Evolutionary conservation across 2,113 vertebrate species (phyloP).

Genomic region (Ceratotherium simum): DNA sequence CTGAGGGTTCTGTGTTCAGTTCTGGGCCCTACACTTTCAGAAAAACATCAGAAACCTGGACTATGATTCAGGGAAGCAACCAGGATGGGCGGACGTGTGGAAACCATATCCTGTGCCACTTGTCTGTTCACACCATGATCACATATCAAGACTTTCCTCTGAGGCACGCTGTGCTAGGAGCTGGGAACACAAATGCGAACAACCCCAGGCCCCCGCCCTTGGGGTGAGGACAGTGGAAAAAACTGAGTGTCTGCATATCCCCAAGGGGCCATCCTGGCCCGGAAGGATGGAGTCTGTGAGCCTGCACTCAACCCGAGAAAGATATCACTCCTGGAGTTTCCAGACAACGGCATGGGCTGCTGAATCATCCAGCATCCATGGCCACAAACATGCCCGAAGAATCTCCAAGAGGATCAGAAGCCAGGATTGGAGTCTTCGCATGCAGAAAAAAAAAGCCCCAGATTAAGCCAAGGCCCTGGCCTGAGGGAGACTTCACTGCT

Average conservation of each 20-base stretch:
- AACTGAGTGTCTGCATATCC: background rate
- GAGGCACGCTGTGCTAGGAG: background rate
- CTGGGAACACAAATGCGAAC: background rate
- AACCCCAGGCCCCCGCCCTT: background rate
- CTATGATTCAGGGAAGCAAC: background rate
- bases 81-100: background rate
- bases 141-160: background rate
- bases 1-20: background rate
- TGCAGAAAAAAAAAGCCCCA: background rate
- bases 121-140: background rate
- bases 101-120: accelerated
- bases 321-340: background rate
- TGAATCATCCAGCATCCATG: background rate
- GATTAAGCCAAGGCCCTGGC: background rate
- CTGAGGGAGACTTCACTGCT: background rate
- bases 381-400: background rate
- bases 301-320: background rate
- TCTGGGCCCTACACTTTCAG: background rate
- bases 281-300: background rate
- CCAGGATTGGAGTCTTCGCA: background rate
- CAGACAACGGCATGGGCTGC: background rate
- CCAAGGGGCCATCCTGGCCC: background rate
- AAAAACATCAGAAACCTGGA: background rate
- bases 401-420: background rate
- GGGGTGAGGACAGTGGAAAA: background rate